Base-by-base conservation (phyloP, 2,888 invertebrate genomes). In the Harpalus rubripes region DNA sequence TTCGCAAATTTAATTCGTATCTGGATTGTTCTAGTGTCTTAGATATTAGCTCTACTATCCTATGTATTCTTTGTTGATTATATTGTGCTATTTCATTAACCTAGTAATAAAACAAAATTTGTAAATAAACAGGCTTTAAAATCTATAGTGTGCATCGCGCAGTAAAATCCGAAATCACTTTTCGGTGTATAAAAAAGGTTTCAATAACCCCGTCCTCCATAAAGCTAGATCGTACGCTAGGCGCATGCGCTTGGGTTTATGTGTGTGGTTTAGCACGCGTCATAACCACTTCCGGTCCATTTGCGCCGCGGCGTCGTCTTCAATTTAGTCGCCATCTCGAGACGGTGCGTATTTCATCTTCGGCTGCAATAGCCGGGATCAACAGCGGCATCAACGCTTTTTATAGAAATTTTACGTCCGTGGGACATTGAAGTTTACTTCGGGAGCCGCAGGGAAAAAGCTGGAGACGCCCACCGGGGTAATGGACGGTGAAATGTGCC, bases 241-340 rank as follows among this genome's bases (percentile, higher is more conserved):
- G 65, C 39, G 61, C 74, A 82, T 72, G 58, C 41, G 72, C 22
- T 8, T 16, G 16, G 52, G 18, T 78, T 78, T 84, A 84, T 85
- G 85, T 80, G 59, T 85, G 85, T 72, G 68, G 80, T 85, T 85
- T 79, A 85, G 85, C 85, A 87, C 85, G 87, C 87, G 87, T 87
- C 87, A 87, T 87, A 87, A 87, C 86, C 86, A 87, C 89, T 90
- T 90, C 90, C 90, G 89, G 89, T 88, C 89, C 90, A 90, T 90
- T 90, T 90, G 88, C 79, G 80, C 15, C 41, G 61, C 44, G 22
- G 65, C 85, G 61, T 84, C 84, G 74, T 78, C 84, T 84, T 85
- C 85, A 85, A 85, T 79, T 80, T 80, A 80, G 68, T 58, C 59
- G 76, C 78, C 84, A 44, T 78, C 58, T 58, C 74, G 72, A 52